A percentile compares a stretch with the other conserved stretches of the same genome.
Conservation (phyloP, 2,888 invertebrate genomes). For the Muscina levida region DNA sequence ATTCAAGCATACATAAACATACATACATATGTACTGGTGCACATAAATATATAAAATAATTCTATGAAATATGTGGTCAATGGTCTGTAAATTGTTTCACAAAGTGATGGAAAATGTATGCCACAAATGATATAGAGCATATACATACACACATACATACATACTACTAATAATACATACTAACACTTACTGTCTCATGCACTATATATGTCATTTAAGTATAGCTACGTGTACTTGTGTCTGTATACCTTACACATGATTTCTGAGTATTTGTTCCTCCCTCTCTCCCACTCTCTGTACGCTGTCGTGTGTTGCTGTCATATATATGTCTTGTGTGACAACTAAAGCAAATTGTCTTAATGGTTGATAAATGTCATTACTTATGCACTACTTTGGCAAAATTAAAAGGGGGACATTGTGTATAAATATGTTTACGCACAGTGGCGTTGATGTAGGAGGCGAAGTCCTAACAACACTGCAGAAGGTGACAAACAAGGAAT, state of each 20-base stretch:
- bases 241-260: too few species aligned
- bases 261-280: too few species aligned
- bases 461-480: too few species aligned
- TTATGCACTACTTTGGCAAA: background rate
- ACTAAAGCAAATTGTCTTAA: slow-evolving; percentile 25
- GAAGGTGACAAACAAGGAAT: too few species aligned
- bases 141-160: slow-evolving; percentile 1
- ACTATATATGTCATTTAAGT: background rate
- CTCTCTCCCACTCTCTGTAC: too few species aligned
- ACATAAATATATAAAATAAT: slow-evolving; percentile 14
- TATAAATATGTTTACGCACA: too few species aligned
- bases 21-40: too few species aligned
- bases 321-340: slow-evolving; percentile 5
- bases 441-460: too few species aligned
- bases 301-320: background rate
- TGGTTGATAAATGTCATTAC: slow-evolving; percentile 30
- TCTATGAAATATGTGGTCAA: slow-evolving; percentile 57
- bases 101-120: slow-evolving; percentile 5
- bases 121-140: background rate
- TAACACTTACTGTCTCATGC: background rate
- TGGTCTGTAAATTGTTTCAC: slow-evolving; percentile 54
- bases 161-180: too few species aligned
- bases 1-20: too few species aligned
- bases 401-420: too few species aligned
- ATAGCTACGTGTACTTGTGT: background rate